These are phyloP conservation scores for Luidia sarsii DNA, from an alignment of 53 echinoderm and acorn worm species.

Conservation along the genomic window DNA sequence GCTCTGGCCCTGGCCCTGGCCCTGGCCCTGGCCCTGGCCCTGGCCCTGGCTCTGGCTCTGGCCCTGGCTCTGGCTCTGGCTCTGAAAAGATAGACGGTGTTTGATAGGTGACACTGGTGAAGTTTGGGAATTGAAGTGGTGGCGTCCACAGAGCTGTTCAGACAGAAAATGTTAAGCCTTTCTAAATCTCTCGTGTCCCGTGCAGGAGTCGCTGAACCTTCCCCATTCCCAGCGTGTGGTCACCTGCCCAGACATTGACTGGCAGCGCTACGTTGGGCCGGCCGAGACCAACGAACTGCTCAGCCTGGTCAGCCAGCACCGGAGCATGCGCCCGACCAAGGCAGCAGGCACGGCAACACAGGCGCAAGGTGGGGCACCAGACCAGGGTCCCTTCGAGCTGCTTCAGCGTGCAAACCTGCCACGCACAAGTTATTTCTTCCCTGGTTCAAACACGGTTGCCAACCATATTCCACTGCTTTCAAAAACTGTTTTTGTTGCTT, in stretches of 20 bases:
- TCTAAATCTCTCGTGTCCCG: background rate
- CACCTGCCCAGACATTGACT: constrained; percentile 75
- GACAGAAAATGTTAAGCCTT: background rate
- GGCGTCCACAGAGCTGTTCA: background rate
- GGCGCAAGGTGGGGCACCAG: background rate
- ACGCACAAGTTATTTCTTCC: background rate
- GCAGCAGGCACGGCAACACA: constrained; percentile 10
- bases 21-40: too few species aligned
- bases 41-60: too few species aligned
- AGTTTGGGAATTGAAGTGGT: background rate
- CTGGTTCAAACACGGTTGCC: background rate
- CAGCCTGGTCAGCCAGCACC: constrained; percentile 56
- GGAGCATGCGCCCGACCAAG: constrained; percentile 70
- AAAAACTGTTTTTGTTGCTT: background rate
- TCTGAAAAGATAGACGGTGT: too few species aligned
- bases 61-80: too few species aligned
- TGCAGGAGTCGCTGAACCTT: constrained; percentile 66
- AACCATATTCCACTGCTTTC: too few species aligned
- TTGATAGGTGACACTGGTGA: too few species aligned
- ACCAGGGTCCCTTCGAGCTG: background rate
- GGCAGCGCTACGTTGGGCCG: constrained; percentile 84
- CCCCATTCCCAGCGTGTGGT: constrained; percentile 84
- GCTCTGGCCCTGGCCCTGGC: too few species aligned
- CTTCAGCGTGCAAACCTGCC: too few species aligned
- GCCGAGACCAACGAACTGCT: constrained; percentile 80